Evolutionary conservation across 1,140 invertebrate species (phyloP), one percentile per base, ranked within the genome.

Genomic region (Bombus pascuorum): DNA sequence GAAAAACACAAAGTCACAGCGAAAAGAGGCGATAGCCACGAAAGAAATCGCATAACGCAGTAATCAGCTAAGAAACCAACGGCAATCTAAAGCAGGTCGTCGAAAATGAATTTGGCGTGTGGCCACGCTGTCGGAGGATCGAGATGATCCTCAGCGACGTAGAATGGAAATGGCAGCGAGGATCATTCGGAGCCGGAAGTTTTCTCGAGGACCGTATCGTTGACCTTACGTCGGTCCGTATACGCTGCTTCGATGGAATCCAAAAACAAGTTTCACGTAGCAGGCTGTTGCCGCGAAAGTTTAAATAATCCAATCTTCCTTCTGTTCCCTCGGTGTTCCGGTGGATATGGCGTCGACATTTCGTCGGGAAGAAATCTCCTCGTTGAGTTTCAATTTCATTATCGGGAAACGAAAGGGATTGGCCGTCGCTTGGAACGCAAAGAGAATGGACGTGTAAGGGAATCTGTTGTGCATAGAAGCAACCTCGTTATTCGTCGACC

Each of bases 251-350:
- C 42, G 53, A 85, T 87, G 47, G 83, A 76, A 81, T 81, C 25
- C 72, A 22, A 57, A 65, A 75, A 85, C 75, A 81, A 85, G 86
- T 85, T 87, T 81, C 65, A 18, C 53, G 62, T 22, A 53, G 10
- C 15, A 78, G 83, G 44, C 47, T 25, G 44, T 5, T 34, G 62
- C 68, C 15, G 72, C 47, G 12, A 86, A 90, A 90, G 75, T 90
- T 91, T 87, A 86, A 88, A 90, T 90, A 91, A 91, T 88, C 75
- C 81, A 90, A 90, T 91, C 59, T 57, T 53, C 42, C 57, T 37
- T 12, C 10, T 28, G 28, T 32, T 59, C 6, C 42, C 18, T 86
- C 57, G 34, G 22, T 18, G 10, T 32, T 44, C 5, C 47, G 5
- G 4, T 8, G 75, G n/a, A 53, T 32, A 68, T 53, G n/a, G 22